Evolutionary conservation across 1,140 invertebrate genomes (phyloP), one percentile per base, ranked within the genome.

Genomic region (Orius insidiosus): DNA sequence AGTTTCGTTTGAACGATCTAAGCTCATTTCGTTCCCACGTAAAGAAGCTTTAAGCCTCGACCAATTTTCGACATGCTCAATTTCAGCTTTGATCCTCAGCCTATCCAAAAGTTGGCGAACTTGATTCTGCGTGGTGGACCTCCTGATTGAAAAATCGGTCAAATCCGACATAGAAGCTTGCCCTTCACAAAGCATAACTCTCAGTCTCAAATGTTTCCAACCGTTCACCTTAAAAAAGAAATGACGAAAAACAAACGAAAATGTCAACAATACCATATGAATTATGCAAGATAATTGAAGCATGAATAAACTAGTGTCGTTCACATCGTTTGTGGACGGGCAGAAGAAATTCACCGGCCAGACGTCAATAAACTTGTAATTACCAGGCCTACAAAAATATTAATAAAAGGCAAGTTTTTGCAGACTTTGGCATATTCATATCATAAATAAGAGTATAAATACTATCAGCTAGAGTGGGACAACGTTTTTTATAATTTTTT

Each of bases 201-300:
- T 68, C 19, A 96, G 65, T 14, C 72, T 69, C 33, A 90, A 69
- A 53, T 78, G 78, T 54, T 80, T 80, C 79, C 86, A 93, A 56
- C 78, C 68, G 9, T 76, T 68, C 18, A 64, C 56, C 61, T 62
- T 42, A 30, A 53, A 48, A 54, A 43, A 8, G 11, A 40, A 45
- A 24, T 7, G 7, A 24, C 24, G 24, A 24, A 24, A 24, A 24
- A 7, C 3, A 24, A 24, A 24, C n/a, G n/a, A 24, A 24, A 24
- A 24, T 7, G 24, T 24, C 24, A 24, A 24, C 7, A 46, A 53
- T 47, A 87, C 78, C 80, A 98, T 98, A 55, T 92, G 85, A 11
- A 97, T 75, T 47, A 99, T 95, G 55, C 93, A 96, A 1, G 93
- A 90, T 39, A 98, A 62, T 64, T 99, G 95, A 56, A 98, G 76